Percentiles rank a stretch among this genome's conserved stretches.
These are phyloP conservation scores for Drosophila flavopinicola DNA, from an alignment of 2,888 invertebrate genomes.

Conservation along the genomic window DNA sequence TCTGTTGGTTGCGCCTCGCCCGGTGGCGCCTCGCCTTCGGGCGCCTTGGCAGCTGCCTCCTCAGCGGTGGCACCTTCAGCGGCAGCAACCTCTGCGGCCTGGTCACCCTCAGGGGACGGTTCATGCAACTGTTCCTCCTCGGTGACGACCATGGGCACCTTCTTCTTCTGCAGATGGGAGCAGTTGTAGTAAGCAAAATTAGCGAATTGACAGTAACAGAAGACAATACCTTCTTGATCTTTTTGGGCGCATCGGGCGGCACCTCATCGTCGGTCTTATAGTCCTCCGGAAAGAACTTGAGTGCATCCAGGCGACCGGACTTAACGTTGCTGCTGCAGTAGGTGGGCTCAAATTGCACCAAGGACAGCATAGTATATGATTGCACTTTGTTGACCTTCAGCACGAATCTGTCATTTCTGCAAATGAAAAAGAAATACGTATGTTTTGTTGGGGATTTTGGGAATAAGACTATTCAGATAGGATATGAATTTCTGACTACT, in stretches of 20 bases:
- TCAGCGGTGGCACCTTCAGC: conserved; percentile 16
- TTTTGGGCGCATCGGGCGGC: conserved; percentile 69
- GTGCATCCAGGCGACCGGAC: conserved; percentile 87
- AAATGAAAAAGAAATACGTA: too few species aligned
- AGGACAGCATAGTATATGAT: conserved; percentile 87
- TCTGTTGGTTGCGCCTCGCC: conserved; percentile 8
- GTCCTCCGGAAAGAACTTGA: conserved; percentile 88
- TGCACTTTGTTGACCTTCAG: conserved; percentile 88
- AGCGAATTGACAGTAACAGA: neutral
- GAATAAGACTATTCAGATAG: too few species aligned
- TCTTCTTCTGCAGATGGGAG: conserved; percentile 20
- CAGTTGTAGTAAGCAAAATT: neutral
- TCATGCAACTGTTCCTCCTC: neutral
- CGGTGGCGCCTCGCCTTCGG: neutral
- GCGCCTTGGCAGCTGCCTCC: neutral
- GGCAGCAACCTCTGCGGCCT: conserved; percentile 8
- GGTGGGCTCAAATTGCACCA: conserved; percentile 88
- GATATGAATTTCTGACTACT: too few species aligned
- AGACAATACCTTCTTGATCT: conserved; percentile 80
- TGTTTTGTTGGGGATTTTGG: too few species aligned
- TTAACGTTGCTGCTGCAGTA: conserved; percentile 89
- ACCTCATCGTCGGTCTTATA: conserved; percentile 85
- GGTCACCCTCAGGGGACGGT: neutral
- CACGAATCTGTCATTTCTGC: conserved; percentile 89
- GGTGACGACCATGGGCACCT: too few species aligned